A percentile compares a stretch with the other conserved stretches of the same genome.
Evolutionary conservation across 37 sponge, comb jelly and placozoan genomes (phyloP).

Genomic region (Beroe ovata): DNA sequence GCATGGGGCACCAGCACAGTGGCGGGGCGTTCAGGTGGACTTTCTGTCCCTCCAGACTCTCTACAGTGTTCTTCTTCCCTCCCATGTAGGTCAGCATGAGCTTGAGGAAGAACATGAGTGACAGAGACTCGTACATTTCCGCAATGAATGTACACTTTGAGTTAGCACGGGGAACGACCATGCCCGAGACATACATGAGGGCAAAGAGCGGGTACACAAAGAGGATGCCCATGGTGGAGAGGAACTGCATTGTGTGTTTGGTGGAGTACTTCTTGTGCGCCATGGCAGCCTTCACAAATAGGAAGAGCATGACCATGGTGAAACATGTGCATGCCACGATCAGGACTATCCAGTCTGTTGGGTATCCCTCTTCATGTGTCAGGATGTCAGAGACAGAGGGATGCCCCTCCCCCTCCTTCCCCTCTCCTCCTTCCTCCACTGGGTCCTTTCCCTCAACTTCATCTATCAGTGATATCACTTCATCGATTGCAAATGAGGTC

Average conservation of each 20-base stretch:
- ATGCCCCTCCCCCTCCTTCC: slow-evolving; percentile 18
- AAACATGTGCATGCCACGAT: not conserved
- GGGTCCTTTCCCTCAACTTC: not conserved
- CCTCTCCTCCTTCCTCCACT: slow-evolving; percentile 14
- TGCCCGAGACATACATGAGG: slow-evolving; percentile 19
- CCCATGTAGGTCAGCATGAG: slow-evolving; percentile 40
- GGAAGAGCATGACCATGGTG: not conserved
- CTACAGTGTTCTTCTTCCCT: slow-evolving; percentile 30
- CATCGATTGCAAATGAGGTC: not conserved
- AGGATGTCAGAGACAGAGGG: slow-evolving; percentile 18
- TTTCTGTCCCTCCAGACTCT: not conserved
- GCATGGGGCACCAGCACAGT: slow-evolving; percentile 7
- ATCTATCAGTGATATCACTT: not conserved
- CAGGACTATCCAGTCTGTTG: slow-evolving; percentile 1
- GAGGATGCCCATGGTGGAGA: slow-evolving; percentile 49
- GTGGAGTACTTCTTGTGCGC: slow-evolving; percentile 48
- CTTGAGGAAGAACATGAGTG: slow-evolving; percentile 51
- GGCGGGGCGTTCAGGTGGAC: slow-evolving; percentile 48
- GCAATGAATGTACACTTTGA: slow-evolving; percentile 58
- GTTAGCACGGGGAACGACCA: slow-evolving; percentile 29
- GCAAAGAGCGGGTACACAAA: slow-evolving; percentile 32
- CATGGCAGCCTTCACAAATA: not conserved
- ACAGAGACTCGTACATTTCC: slow-evolving; percentile 47
- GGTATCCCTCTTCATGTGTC: not conserved
- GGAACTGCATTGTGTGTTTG: slow-evolving; percentile 46